These are phyloP conservation scores for Cabera pusaria DNA, from an alignment of 2,888 invertebrate genomes.

Conservation along the genomic window DNA sequence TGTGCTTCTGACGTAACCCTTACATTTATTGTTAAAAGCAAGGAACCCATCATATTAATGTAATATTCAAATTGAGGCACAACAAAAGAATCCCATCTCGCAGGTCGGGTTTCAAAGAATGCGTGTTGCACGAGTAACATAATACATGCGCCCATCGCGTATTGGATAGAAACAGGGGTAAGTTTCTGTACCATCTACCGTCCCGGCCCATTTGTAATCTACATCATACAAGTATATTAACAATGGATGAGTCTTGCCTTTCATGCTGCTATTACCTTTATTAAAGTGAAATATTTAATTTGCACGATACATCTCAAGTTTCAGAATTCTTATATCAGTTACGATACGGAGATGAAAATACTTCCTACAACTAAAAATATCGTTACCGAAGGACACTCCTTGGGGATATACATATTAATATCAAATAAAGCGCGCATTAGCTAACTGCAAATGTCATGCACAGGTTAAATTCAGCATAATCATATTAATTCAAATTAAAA, in stretches of 20 bases:
- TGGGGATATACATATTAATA: too few species aligned
- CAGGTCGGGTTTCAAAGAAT: slow-evolving; percentile 73
- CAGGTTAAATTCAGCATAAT: too few species aligned
- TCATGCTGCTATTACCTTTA: slow-evolving; percentile 13
- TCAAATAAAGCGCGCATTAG: too few species aligned
- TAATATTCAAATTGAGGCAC: slow-evolving; percentile 75
- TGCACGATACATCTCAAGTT: slow-evolving; percentile 1
- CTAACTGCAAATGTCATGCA: too few species aligned
- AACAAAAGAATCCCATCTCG: slow-evolving; percentile 73
- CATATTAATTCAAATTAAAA: slow-evolving; percentile 4
- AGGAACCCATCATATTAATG: slow-evolving; percentile 65
- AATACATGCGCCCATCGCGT: slow-evolving; percentile 65
- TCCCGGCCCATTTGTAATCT: slow-evolving; percentile 15
- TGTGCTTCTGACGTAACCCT: slow-evolving; percentile 26
- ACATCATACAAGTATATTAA: slow-evolving; percentile 8
- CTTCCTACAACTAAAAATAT: slow-evolving; percentile 2
- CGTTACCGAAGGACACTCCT: too few species aligned
- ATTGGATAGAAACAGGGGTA: slow-evolving; percentile 43
- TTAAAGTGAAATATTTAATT: slow-evolving; percentile 11
- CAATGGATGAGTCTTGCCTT: slow-evolving; percentile 6
- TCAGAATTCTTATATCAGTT: too few species aligned
- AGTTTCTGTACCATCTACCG: slow-evolving; percentile 18
- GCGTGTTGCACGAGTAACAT: slow-evolving; percentile 69
- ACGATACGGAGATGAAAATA: slow-evolving; percentile 6
- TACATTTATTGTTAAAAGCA: slow-evolving; percentile 52